Percentiles rank a stretch among this genome's conserved stretches.
phyloP scores from a whole-genome alignment of 2,797 vertebrate genomes.

The Hozukius guyotensis region DNA sequence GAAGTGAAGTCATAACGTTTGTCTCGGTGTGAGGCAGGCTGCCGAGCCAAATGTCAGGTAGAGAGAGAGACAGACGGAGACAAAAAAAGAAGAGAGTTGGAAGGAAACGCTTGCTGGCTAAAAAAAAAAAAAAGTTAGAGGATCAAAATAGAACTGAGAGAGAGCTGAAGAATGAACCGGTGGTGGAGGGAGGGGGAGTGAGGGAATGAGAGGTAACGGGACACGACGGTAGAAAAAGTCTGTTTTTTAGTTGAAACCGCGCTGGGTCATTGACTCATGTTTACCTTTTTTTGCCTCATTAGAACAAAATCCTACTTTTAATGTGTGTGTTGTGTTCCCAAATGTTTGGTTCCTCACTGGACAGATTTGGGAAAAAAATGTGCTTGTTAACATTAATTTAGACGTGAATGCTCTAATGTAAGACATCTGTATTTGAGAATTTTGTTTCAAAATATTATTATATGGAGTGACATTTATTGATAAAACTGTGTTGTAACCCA shows the following conservation, averaged over 20 bases:
- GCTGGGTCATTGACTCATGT: neutral
- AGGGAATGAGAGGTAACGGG: neutral
- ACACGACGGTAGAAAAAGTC: neutral
- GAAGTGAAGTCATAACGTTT: slow-evolving; percentile 75
- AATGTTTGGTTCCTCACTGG: neutral
- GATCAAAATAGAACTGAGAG: slow-evolving; percentile 63
- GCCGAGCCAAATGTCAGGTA: slow-evolving; percentile 73
- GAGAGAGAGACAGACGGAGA: slow-evolving; percentile 5
- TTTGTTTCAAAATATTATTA: neutral
- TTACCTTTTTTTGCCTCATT: neutral
- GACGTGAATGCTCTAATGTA: neutral
- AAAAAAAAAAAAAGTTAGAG: slow-evolving; percentile 10
- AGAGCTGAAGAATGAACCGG: slow-evolving; percentile 52
- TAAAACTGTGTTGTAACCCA: neutral
- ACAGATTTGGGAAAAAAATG: neutral
- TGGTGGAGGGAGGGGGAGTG: slow-evolving; percentile 20
- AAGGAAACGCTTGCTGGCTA: slow-evolving; percentile 26
- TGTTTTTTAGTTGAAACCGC: neutral
- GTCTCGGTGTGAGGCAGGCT: slow-evolving; percentile 62
- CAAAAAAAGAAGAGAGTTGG: slow-evolving; percentile 26
- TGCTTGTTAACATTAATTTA: neutral
- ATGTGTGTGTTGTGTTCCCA: neutral
- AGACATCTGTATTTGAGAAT: neutral
- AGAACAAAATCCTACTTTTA: neutral
- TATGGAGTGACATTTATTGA: neutral